These are phyloP conservation scores for Oryctes rhinoceros DNA, from an alignment of 1,140 invertebrate genomes.

Conservation along the genomic window DNA sequence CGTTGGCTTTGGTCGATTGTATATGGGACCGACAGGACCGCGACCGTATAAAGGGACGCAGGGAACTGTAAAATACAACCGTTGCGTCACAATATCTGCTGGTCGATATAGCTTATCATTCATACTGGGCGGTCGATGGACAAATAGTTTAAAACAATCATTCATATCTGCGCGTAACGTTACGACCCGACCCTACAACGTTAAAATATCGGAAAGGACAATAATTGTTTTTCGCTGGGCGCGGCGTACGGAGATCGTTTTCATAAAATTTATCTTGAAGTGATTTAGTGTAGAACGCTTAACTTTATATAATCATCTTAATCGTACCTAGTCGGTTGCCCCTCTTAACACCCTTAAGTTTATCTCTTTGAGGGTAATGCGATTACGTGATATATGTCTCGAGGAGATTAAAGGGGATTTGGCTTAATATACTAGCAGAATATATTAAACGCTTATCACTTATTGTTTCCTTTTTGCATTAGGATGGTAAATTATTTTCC, in stretches of 20 bases:
- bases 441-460: slow-evolving; percentile 29
- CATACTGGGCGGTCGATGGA: neutral
- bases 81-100: slow-evolving; percentile 29
- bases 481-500: neutral
- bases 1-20: neutral
- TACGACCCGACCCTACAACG: neutral
- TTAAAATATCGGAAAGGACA: neutral
- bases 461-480: slow-evolving; percentile 10
- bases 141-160: slow-evolving; percentile 30
- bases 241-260: neutral
- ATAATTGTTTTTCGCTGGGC: neutral
- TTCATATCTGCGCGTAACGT: neutral
- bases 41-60: slow-evolving; percentile 13
- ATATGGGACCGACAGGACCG: neutral
- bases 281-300: slow-evolving; percentile 22
- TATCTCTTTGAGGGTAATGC: slow-evolving; percentile 21
- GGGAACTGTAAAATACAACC: slow-evolving; percentile 31
- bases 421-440: slow-evolving; percentile 5
- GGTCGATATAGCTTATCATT: slow-evolving; percentile 27
- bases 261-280: slow-evolving; percentile 24
- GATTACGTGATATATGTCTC: slow-evolving; percentile 25
- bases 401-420: slow-evolving; percentile 22
- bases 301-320: slow-evolving; percentile 10
- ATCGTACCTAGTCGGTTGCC: neutral
- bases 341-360: slow-evolving; percentile 31